Evolutionary conservation across 2,797 vertebrate species (phyloP), one percentile per base, ranked within the genome.

Genomic region (Lindbergichthys nudifrons): DNA sequence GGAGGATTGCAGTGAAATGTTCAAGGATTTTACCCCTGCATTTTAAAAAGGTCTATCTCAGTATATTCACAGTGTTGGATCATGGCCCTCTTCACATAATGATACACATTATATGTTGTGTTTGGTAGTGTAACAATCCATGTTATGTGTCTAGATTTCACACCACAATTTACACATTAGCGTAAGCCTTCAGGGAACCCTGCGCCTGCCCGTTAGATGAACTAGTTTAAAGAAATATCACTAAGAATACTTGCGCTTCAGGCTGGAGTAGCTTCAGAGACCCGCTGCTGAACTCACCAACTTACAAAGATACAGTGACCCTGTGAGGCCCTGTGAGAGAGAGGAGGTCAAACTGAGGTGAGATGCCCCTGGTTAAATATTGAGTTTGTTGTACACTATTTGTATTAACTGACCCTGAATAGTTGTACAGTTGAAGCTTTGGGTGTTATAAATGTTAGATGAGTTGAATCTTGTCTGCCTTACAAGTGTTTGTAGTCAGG

Each of bases 251-350:
- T 23, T 57, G 52, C 41, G 45, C 60, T 50, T 42, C 3, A 61
- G 43, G 54, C 36, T 30, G 16, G 13, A 1, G 3, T 65, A 67
- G 41, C 48, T 70, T 61, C 51, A 63, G 73, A 80, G 77, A 84
- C 88, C 86, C 73, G 68, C 65, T 52, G 46, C 48, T 86, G 84
- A 90, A 86, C 85, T 73, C 73, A 12, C 14, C 32, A 58, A 30
- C 16, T 75, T 65, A 43, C 52, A 42, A 26, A 16, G 46, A 72
- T 52, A 42, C 71, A 77, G 66, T 72, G 78, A 76, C 60, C 42
- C 0, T 13, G 47, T 76, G 79, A 65, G 65, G 62, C 77, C 64
- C 63, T 61, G 65, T 65, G 52, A 65, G 72, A 53, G 52, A 66
- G 54, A 68, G 12, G 80, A 77, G 84, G 77, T 89, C 75, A 81